Conservation (phyloP, 2,113 vertebrate genomes). For the Hydrochoerus hydrochaeris region DNA sequence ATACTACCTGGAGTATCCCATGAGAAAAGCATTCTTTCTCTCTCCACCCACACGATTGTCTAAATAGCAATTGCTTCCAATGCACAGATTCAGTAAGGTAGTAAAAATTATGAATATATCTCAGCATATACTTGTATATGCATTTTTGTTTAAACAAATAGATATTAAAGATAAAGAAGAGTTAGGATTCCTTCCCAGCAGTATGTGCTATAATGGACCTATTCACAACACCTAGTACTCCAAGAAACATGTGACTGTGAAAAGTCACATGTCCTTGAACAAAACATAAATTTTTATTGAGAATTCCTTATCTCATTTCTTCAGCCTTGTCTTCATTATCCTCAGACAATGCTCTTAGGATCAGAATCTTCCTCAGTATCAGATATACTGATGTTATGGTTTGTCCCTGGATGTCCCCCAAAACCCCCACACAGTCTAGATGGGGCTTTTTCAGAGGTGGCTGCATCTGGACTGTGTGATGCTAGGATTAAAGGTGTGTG, state of each 20-base stretch:
- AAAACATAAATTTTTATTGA: conserved; percentile 10
- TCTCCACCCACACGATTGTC: background rate
- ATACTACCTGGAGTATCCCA: background rate
- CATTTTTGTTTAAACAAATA: background rate
- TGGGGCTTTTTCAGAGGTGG: background rate
- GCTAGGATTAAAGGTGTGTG: background rate
- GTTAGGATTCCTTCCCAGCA: background rate
- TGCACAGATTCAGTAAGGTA: background rate
- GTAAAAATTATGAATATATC: background rate
- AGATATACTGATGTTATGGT: background rate
- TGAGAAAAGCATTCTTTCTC: background rate
- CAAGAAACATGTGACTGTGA: background rate
- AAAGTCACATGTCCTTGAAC: background rate
- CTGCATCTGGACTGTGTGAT: background rate
- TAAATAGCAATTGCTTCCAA: background rate
- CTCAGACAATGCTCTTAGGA: background rate
- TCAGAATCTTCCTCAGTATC: background rate
- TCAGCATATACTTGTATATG: background rate
- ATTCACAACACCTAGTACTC: background rate
- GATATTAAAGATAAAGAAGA: background rate
- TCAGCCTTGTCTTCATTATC: background rate
- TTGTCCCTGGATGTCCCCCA: background rate
- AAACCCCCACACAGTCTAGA: background rate
- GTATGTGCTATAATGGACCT: background rate
- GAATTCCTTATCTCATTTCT: background rate